Evolutionary conservation across 2,113 vertebrate species (phyloP).

Genomic region (Bombycilla garrulus): DNA sequence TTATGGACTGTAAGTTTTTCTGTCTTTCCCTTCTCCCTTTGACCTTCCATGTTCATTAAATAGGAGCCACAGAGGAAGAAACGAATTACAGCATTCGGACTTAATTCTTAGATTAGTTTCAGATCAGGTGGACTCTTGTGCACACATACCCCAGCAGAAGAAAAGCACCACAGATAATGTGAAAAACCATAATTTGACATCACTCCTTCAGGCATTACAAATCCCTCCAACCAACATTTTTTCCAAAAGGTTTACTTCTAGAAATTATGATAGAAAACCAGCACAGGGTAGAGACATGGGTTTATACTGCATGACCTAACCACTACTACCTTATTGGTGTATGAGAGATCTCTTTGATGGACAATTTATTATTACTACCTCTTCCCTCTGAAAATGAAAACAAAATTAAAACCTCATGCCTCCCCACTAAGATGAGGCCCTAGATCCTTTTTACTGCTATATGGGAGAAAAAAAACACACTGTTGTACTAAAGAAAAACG

Average conservation of each 20-base stretch:
- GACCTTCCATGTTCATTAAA: not conserved
- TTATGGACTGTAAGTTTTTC: not conserved
- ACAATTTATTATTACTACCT: not conserved
- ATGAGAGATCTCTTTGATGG: not conserved
- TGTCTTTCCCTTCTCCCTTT: not conserved
- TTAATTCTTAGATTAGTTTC: not conserved
- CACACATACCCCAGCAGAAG: not conserved
- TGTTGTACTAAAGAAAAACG: not conserved
- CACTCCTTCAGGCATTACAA: not conserved
- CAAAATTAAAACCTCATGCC: not conserved
- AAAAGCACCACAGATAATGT: not conserved
- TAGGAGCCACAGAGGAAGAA: not conserved
- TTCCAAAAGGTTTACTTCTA: not conserved
- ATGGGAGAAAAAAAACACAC: not conserved
- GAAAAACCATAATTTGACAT: not conserved
- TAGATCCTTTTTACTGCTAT: not conserved
- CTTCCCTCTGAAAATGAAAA: not conserved
- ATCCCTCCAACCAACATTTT: not conserved
- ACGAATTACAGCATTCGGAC: not conserved
- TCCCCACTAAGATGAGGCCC: not conserved
- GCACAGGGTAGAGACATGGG: not conserved
- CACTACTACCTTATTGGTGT: too few relatives aligned
- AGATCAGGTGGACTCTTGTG: not conserved
- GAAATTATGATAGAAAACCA: not conserved
- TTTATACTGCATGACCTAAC: not conserved